Percentiles rank a stretch among this genome's conserved stretches.
phyloP scores from a whole-genome alignment of 2,888 invertebrate species.

The Nephrocerus scutellatus region DNA sequence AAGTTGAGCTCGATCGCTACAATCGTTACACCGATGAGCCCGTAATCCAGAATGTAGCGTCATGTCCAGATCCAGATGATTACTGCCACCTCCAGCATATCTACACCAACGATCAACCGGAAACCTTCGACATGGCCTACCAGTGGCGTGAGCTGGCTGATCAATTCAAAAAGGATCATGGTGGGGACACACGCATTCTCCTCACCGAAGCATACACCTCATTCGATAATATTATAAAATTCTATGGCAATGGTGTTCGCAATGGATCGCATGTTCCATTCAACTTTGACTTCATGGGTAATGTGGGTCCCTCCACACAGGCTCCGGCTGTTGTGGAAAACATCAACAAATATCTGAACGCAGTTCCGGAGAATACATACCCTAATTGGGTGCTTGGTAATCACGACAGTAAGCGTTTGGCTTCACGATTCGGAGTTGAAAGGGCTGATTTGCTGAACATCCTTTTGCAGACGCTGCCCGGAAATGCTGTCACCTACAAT shows the following conservation, averaged over 20 bases:
- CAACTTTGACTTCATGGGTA: conserved; percentile 57
- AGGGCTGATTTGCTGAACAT: conserved; percentile 75
- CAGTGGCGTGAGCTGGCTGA: conserved; percentile 54
- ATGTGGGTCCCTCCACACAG: conserved; percentile 40
- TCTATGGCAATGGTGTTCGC: conserved; percentile 50
- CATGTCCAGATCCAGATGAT: conserved; percentile 47
- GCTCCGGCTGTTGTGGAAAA: conserved; percentile 41
- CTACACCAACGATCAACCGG: conserved; percentile 56
- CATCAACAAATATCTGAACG: conserved; percentile 54
- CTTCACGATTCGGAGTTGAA: conserved; percentile 60
- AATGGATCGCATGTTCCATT: conserved; percentile 58
- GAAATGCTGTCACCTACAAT: conserved; percentile 78
- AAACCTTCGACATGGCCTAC: conserved; percentile 53
- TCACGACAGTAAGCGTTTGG: conserved; percentile 65
- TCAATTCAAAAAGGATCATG: conserved; percentile 40
- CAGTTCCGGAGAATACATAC: conserved; percentile 53
- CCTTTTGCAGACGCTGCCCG: conserved; percentile 72
- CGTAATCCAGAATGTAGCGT: conserved; percentile 40
- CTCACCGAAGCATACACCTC: conserved; percentile 58
- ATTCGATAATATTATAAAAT: conserved; percentile 53
- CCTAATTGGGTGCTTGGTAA: conserved; percentile 69
- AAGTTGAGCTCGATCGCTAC: conserved; percentile 30
- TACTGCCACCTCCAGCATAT: conserved; percentile 53
- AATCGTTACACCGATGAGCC: conserved; percentile 52
- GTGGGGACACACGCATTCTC: conserved; percentile 48